Base-by-base conservation (phyloP, 1,140 invertebrate species). In the Homalodisca vitripennis region DNA sequence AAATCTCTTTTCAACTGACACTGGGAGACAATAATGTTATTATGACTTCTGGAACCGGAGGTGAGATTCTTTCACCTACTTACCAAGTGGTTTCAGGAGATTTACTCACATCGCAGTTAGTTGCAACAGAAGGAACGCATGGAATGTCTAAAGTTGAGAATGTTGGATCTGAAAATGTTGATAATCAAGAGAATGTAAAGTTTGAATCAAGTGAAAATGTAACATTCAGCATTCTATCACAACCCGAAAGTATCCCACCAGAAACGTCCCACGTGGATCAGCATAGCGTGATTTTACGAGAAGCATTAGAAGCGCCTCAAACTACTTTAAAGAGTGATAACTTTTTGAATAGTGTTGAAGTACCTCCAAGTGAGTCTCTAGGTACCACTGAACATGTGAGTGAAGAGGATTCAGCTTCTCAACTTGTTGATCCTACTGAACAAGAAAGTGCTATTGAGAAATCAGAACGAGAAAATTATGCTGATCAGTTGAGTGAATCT, bases 11-110 rank as follows among this genome's bases (percentile, higher is more conserved):
- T 17, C 68, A 69, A 27, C 55, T 69, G 1, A 48, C 66, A 30
- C 30, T 69, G 24, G 34, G 47, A 17, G 67, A 64, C 14, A 68
- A 48, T 64, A 69, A 62, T 20, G 60, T 69, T 3, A 69, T 60
- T 41, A 46, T 69, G 3, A 27, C 68, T 24, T 69, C 67, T 2
- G 34, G 29, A 22, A 14, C 30, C 14, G 48, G 66, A 29, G 22
- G 34, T n/a, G 29, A 20, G 6, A 29, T 68, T 20, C 32, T 66
- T 22, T 34, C 63, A 22, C 24, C 29, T 24, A 66, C 63, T 13
- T 66, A 66, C 41, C 63, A 66, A 47, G 63, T 66, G 1, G 63
- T 66, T 1, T 22, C 63, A 22, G 26, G 32, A 22, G 41, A 66
- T 46, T 12, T 66, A 10, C 22, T 66, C 2, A 27, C 34, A 13